Base-by-base conservation (phyloP, 92 coral and sea anemone genomes). In the Pocillopora grandis region DNA sequence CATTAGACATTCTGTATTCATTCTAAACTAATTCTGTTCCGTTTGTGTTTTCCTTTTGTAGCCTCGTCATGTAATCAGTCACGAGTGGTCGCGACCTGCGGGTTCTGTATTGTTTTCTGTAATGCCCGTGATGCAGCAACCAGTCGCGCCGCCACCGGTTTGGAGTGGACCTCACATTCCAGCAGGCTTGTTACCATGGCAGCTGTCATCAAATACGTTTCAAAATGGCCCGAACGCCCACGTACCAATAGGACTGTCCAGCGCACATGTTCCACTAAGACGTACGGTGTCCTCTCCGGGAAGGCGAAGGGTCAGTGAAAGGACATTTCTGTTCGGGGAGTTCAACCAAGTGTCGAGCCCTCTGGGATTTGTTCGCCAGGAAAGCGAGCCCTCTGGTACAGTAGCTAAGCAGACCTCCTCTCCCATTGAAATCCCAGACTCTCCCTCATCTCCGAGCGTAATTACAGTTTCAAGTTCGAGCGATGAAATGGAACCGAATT, bases 381-480 rank as follows among this genome's bases (percentile, higher is more conserved):
- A 79, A 20, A 77, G 92, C 21, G 88, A 82, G 12, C 76, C 87
- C 14, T 76, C 89, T 14, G 62, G 66, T 76, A 78, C 59, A 48
- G 71, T 84, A 12, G 85, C 84, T 71, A 94, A 94, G 79, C 82
- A 87, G 77, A 88, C 93, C 13, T 93, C 98, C n/a, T 97, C 99
- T 60, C 99, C 99, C 15, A 97, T 97, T 64, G 97, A 94, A 71
- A 97, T 97, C 64, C 94, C 95, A 31, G 99, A 97, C 86, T 93
- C 98, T 58, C 98, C 98, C 21, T 97, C 98, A 42, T 94, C 99
- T 12, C 95, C 94, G 9, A 97, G 99, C 71, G 90, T 97, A 55
- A 97, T 97, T 37, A 90, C 99, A 13, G 95, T 97, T 58, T 97
- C 99, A 16, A 97, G 99, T 87, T 97, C 99, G 4, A 92, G 99